Base-by-base conservation (phyloP, 2,888 invertebrate genomes). In the Exocentrus adspersus region DNA sequence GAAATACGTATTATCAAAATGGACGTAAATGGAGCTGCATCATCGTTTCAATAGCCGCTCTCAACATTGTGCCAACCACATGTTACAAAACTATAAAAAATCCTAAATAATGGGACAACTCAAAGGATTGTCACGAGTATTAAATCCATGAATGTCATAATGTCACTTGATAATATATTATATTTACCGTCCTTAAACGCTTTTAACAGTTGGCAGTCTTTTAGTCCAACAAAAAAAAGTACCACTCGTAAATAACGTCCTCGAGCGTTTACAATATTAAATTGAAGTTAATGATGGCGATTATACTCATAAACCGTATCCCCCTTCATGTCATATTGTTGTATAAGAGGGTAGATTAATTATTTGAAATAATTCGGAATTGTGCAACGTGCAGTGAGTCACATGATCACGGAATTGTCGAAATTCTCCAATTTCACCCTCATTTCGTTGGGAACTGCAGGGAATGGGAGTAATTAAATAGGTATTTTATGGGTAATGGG, bases 401-500 rank as follows among this genome's bases (percentile, higher is more conserved):
- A 65, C 62, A 60, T 51, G 58, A 52, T 65, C 58, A 45, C 50
- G 66, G 65, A 74, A 72, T 73, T 71, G 72, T 67, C 68, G 69
- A 71, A 74, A 73, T 72, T 74, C 76, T 72, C 73, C 66, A 72
- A 72, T 74, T 74, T 73, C 74, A 74, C 73, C 75, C 76, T 70
- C 73, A 64, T 71, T 70, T 69, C 69, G 62, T 63, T 57, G 65
- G 65, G 57, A 65, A 64, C 64, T 68, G 70, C 73, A 70, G 65
- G 74, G 70, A 72, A 77, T 72, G 72, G 75, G 69, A 74, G 77
- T 74, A 79, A 78, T 78, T 79, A 80, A 80, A 79, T 76, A 77
- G 77, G 77, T 79, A 79, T 79, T 80, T 80, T 79, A 78, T 78
- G 76, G 77, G 73, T 75, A 74, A 76, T 75, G 74, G 77, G 72